Percentiles rank a stretch among this genome's conserved stretches.
Conservation (phyloP, 30 jellyfish, hydroid and myxozoan species). For the Aurelia sp. region DNA sequence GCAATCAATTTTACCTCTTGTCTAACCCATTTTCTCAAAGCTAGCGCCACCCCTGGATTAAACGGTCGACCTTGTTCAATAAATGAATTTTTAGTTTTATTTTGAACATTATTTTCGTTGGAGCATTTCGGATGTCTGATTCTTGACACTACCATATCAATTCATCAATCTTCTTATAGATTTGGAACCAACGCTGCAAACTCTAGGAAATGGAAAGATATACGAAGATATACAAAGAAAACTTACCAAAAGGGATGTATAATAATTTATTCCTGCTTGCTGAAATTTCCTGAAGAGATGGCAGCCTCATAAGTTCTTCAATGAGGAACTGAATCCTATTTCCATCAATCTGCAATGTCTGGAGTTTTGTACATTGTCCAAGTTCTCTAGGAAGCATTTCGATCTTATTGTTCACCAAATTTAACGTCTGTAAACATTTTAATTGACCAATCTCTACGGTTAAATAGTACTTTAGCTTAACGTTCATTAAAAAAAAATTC, state of each 20-base stretch:
- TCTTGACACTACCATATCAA: too few relatives aligned
- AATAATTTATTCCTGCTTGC: conserved; percentile 44
- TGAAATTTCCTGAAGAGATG: conserved; percentile 34
- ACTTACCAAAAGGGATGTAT: conserved; percentile 46
- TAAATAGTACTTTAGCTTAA: background rate
- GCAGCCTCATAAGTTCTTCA: conserved; percentile 1
- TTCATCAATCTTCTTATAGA: too few relatives aligned
- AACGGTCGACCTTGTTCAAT: too few relatives aligned
- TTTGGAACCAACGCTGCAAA: too few relatives aligned
- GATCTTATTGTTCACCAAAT: conserved; percentile 33
- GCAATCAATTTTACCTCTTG: too few relatives aligned
- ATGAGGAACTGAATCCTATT: background rate
- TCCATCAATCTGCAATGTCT: conserved; percentile 40
- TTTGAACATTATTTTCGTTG: too few relatives aligned
- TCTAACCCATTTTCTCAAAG: too few relatives aligned
- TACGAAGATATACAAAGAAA: too few relatives aligned
- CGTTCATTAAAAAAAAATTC: too few relatives aligned
- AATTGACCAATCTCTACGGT: conserved; percentile 33
- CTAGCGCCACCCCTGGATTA: too few relatives aligned
- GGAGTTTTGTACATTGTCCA: conserved; percentile 1
- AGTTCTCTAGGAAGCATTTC: conserved; percentile 38
- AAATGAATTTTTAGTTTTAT: too few relatives aligned
- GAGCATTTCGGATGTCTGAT: too few relatives aligned
- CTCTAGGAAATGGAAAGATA: background rate
- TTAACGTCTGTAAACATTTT: conserved; percentile 15